A percentile compares a stretch with the other conserved stretches of the same genome.
phyloP scores from a whole-genome alignment of 1,140 invertebrate species.

The Eueides isabella region DNA sequence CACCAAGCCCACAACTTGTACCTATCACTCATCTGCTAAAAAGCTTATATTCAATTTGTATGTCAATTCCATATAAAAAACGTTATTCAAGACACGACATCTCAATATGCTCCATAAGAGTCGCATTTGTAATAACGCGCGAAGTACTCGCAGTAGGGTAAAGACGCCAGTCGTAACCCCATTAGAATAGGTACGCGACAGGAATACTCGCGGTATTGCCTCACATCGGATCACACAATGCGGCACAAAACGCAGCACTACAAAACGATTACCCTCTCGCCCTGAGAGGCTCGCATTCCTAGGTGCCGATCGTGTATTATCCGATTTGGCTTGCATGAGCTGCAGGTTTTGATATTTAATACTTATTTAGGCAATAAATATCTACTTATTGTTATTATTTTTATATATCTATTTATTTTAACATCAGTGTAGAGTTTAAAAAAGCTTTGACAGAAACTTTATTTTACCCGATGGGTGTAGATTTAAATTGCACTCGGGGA shows the following conservation, averaged over 20 bases:
- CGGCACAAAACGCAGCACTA: slow-evolving; percentile 62
- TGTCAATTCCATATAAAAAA: slow-evolving; percentile 15
- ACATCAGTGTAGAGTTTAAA: background rate
- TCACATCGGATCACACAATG: slow-evolving; percentile 55
- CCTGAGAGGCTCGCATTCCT: slow-evolving; percentile 48
- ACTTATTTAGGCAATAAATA: background rate
- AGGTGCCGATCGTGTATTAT: slow-evolving; percentile 23
- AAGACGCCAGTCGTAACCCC: slow-evolving; percentile 51
- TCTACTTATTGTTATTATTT: background rate
- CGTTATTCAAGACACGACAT: slow-evolving; percentile 51
- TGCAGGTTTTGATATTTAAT: slow-evolving; percentile 11
- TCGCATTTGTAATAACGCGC: slow-evolving; percentile 57
- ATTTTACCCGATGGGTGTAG: no score
- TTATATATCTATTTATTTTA: background rate
- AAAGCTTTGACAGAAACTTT: no score
- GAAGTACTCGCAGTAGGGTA: slow-evolving; percentile 54
- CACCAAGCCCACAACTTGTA: background rate
- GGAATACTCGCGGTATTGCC: slow-evolving; percentile 60
- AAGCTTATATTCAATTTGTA: slow-evolving; percentile 22
- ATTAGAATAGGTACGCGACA: slow-evolving; percentile 67
- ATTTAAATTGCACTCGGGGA: no score
- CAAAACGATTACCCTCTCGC: slow-evolving; percentile 73
- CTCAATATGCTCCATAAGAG: slow-evolving; percentile 50
- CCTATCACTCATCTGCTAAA: background rate
- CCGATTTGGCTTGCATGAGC: slow-evolving; percentile 23